Percentiles rank a stretch among this genome's conserved stretches.
Evolutionary conservation across 2,888 invertebrate species (phyloP).

Genomic region (Heliconius erato): DNA sequence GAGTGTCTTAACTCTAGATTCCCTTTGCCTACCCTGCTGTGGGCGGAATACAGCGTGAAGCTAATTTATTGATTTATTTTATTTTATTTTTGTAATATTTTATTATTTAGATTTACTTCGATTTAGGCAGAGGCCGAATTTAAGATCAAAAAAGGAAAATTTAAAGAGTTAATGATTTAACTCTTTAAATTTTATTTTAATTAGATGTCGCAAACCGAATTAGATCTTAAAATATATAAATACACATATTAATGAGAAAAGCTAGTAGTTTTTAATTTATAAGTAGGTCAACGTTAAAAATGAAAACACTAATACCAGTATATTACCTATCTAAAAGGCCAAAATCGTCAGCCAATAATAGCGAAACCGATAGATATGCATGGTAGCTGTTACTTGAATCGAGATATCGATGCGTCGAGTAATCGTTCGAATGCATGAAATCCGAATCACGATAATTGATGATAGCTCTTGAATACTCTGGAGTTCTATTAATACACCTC

Average conservation of each 20-base stretch:
- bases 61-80: no score
- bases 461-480: conserved; percentile 50
- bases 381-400: conserved; percentile 16
- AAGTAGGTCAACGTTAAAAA: neutral
- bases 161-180: no score
- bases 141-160: no score
- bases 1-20: no score
- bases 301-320: neutral
- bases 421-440: conserved; percentile 42
- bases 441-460: conserved; percentile 52
- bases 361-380: conserved; percentile 11
- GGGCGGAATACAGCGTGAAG: no score
- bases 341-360: conserved; percentile 7
- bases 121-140: no score
- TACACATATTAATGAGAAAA: neutral
- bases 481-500: conserved; percentile 52
- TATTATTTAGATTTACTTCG: no score
- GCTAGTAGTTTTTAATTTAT: neutral
- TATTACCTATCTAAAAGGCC: neutral
- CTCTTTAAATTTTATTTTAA: no score
- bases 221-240: neutral
- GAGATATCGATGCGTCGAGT: conserved; percentile 24
- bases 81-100: no score
- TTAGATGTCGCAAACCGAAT: no score
- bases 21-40: no score